A percentile compares a stretch with the other conserved stretches of the same genome.
These are phyloP conservation scores for Oophaga sylvatica DNA, from an alignment of 2,797 vertebrate species.

Conservation along the genomic window DNA sequence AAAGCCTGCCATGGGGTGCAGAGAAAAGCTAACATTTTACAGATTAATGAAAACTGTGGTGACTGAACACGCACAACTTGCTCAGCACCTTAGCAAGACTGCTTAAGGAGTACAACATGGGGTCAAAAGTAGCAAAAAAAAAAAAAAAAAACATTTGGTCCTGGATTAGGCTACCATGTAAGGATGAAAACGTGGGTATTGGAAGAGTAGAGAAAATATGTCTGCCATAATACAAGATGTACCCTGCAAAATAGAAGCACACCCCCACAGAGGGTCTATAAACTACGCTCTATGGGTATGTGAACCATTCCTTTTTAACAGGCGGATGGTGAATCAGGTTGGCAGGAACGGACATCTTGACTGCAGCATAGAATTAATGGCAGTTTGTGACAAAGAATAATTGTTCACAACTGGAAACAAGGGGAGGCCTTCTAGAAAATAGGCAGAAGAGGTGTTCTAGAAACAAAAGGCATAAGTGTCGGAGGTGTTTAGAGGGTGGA, in stretches of 20 bases:
- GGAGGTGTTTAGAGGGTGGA: too few species aligned
- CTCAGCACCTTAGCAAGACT: too few species aligned
- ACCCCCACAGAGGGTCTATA: neutral
- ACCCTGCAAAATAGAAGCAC: neutral
- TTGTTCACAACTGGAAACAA: neutral
- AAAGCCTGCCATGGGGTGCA: neutral
- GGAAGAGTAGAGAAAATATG: neutral
- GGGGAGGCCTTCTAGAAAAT: neutral
- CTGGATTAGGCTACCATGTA: neutral
- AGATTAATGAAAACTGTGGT: neutral
- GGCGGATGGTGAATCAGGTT: neutral
- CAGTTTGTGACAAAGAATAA: neutral
- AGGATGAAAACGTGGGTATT: neutral
- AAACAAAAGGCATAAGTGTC: too few species aligned
- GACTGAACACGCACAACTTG: neutral
- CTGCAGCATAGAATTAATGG: neutral
- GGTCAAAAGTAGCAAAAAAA: neutral
- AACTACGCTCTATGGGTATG: neutral
- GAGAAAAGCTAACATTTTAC: neutral
- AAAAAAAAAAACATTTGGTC: constrained; percentile 9
- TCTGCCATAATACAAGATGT: neutral
- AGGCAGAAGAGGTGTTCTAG: too few species aligned
- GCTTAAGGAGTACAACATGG: neutral
- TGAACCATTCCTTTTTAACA: neutral
- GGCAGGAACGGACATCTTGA: neutral